Evolutionary conservation across 2,888 invertebrate genomes (phyloP).

Genomic region (Drosophila vallismaia): DNA sequence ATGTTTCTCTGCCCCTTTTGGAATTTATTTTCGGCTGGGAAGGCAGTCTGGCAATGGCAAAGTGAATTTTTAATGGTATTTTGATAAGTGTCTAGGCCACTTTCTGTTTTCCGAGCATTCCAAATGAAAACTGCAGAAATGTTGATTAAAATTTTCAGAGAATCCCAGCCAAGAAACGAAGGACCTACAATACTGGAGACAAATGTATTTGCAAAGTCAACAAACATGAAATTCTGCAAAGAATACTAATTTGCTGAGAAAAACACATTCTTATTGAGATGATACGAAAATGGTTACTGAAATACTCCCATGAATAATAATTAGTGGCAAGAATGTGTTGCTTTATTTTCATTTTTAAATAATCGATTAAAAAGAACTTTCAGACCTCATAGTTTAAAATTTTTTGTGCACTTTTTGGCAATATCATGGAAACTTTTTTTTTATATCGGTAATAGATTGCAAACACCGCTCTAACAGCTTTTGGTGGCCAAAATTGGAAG

Average conservation of each 20-base stretch:
- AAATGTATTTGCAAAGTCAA: conserved; percentile 5
- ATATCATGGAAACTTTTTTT: conserved; percentile 12
- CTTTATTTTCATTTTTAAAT: neutral
- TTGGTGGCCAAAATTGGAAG: conserved; percentile 25
- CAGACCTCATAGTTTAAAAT: neutral
- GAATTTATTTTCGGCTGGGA: conserved; percentile 5
- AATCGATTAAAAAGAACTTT: neutral
- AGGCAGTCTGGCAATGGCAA: conserved; percentile 32
- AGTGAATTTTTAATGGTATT: conserved; percentile 72
- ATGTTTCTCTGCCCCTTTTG: neutral
- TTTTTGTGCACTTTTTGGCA: neutral
- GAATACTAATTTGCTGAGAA: neutral
- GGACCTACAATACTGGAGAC: neutral
- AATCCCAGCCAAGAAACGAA: neutral
- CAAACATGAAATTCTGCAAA: neutral
- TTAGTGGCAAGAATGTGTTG: neutral
- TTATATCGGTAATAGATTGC: conserved; percentile 16
- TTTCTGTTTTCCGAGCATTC: conserved; percentile 21
- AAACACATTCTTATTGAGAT: neutral
- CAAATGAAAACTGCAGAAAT: conserved; percentile 13
- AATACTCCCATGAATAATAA: conserved; percentile 1
- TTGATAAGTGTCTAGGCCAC: conserved; percentile 59
- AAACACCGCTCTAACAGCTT: conserved; percentile 31
- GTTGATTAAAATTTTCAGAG: conserved; percentile 18
- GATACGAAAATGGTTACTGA: neutral